Evolutionary conservation across 2,888 invertebrate genomes (phyloP).

Genomic region (Erannis defoliaria): DNA sequence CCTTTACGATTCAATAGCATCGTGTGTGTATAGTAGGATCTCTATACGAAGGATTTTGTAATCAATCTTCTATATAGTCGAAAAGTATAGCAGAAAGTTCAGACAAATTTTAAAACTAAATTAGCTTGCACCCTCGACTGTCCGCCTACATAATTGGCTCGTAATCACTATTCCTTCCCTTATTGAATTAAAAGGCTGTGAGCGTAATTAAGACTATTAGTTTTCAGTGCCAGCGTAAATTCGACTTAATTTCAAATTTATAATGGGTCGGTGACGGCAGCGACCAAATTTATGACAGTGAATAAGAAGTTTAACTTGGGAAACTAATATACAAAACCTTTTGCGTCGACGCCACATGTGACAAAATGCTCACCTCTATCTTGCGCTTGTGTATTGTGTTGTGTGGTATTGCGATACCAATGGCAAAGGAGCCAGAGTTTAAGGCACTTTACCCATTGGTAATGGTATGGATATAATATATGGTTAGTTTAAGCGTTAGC

Average conservation of each 20-base stretch:
- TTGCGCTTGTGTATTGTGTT: no score
- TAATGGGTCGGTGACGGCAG: conserved; percentile 18
- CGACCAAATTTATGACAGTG: conserved; percentile 9
- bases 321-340: background rate
- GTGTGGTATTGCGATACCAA: no score
- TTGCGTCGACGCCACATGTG: no score
- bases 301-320: conserved; percentile 1
- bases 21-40: no score
- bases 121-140: conserved; percentile 9
- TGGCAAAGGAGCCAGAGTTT: no score
- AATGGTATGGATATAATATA: no score
- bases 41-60: no score
- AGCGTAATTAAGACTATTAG: conserved; percentile 26
- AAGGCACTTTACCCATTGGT: no score
- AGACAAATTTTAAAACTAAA: background rate
- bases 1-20: no score
- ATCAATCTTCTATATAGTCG: no score
- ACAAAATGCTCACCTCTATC: no score
- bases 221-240: conserved; percentile 35
- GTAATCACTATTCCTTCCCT: conserved; percentile 24
- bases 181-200: conserved; percentile 28
- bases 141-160: conserved; percentile 11
- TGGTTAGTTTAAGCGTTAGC: no score
- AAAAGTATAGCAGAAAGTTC: background rate
- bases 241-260: conserved; percentile 38